Conservation (phyloP, 2,797 vertebrate species). For the Brotula barbata region DNA sequence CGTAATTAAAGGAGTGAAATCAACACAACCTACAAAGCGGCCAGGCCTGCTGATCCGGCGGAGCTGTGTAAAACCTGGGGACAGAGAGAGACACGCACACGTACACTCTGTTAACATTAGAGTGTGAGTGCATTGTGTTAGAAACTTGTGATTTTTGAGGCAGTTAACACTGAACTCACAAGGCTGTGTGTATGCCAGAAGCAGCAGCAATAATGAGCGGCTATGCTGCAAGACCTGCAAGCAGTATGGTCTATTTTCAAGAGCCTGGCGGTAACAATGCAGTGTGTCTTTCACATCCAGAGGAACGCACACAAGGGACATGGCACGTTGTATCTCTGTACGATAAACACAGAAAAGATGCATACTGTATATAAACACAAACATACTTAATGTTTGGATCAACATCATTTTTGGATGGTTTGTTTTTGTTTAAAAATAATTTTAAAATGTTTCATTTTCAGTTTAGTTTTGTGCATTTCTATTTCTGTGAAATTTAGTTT, state of each 20-base stretch:
- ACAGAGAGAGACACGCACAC: constrained; percentile 1
- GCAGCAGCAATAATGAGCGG: constrained; percentile 82
- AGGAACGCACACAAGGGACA: constrained; percentile 84
- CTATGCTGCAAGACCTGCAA: constrained; percentile 85
- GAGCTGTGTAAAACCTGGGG: constrained; percentile 52
- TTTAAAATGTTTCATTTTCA: no score
- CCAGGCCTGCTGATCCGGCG: constrained; percentile 54
- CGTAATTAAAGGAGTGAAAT: constrained; percentile 50
- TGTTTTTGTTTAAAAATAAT: no score
- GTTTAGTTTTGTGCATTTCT: no score
- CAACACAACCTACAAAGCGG: constrained; percentile 45
- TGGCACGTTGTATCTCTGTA: constrained; percentile 75
- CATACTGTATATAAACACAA: constrained; percentile 4
- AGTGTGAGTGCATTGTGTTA: constrained; percentile 1
- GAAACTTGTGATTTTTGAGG: background rate
- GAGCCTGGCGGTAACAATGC: constrained; percentile 82
- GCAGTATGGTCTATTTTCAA: constrained; percentile 78
- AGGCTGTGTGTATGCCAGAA: constrained; percentile 85
- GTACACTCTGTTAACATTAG: background rate
- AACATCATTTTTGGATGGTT: no score
- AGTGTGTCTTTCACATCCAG: constrained; percentile 87
- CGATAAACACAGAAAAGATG: constrained; percentile 39
- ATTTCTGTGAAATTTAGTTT: no score
- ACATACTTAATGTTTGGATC: background rate
- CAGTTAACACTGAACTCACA: constrained; percentile 60